Evolutionary conservation across 2,888 invertebrate species (phyloP).

Genomic region (Crossocerus cetratus): DNA sequence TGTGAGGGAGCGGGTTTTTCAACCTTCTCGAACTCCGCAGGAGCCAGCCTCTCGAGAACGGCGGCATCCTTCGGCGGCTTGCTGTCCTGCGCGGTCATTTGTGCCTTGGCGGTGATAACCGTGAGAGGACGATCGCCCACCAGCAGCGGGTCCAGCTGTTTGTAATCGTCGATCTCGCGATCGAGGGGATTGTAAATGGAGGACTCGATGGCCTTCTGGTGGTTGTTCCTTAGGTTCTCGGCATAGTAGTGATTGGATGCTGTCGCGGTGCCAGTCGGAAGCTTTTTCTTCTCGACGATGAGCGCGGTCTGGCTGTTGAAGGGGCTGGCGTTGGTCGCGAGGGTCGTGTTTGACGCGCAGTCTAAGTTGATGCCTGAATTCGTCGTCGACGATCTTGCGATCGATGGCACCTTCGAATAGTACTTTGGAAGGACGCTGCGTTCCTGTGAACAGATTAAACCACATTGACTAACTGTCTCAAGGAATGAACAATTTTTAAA

Average conservation of each 20-base stretch:
- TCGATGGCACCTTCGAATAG: conserved; percentile 69
- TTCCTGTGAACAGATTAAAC: conserved; percentile 59
- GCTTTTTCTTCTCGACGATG: conserved; percentile 55
- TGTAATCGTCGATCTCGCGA: conserved; percentile 63
- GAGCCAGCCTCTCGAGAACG: not conserved
- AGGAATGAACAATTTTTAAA: too few relatives aligned
- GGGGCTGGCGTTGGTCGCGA: conserved; percentile 71
- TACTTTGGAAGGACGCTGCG: conserved; percentile 67
- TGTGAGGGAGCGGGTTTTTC: conserved; percentile 19
- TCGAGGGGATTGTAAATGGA: conserved; percentile 67
- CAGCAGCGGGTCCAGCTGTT: conserved; percentile 67
- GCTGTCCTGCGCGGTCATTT: conserved; percentile 58
- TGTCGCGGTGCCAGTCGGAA: conserved; percentile 8
- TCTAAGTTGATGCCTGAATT: conserved; percentile 67
- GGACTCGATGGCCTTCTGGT: conserved; percentile 56
- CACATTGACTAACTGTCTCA: too few relatives aligned
- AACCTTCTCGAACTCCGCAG: conserved; percentile 53
- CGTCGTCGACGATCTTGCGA: conserved; percentile 58
- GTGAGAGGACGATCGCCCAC: conserved; percentile 24
- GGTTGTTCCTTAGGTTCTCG: conserved; percentile 70
- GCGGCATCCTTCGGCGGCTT: conserved; percentile 40
- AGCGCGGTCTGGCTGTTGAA: conserved; percentile 74
- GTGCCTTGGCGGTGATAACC: conserved; percentile 16
- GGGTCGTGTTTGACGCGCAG: conserved; percentile 72
- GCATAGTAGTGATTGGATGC: conserved; percentile 67